Percentiles rank a stretch among this genome's conserved stretches.
These are phyloP conservation scores for Bimastos eiseni DNA, from an alignment of 2,888 invertebrate genomes.

Conservation along the genomic window DNA sequence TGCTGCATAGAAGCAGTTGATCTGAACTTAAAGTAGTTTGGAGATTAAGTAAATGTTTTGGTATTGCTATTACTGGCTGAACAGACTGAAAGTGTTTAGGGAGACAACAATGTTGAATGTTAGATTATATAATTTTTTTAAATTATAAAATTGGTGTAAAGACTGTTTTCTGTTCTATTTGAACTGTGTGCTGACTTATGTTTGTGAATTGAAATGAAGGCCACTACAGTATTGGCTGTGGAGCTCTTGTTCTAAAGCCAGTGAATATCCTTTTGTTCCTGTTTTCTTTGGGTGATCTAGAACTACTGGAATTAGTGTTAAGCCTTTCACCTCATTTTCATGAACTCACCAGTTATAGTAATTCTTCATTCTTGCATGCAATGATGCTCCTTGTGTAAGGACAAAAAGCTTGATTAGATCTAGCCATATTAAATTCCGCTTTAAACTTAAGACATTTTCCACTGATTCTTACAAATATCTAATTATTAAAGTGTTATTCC, in stretches of 20 bases:
- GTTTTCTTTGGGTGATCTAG: neutral
- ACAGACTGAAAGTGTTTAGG: neutral
- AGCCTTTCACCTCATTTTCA: neutral
- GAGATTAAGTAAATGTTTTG: neutral
- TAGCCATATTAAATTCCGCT: neutral
- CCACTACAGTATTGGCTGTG: no score
- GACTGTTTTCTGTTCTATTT: neutral
- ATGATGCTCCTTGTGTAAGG: neutral
- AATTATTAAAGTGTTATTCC: neutral
- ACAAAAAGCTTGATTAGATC: neutral
- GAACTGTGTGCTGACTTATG: neutral
- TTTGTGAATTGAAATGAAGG: neutral
- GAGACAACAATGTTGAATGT: neutral
- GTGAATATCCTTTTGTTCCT: neutral
- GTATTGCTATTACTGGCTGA: neutral
- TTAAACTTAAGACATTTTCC: neutral
- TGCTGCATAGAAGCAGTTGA: neutral
- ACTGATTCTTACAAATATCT: neutral
- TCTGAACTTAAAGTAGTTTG: neutral
- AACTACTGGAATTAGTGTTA: neutral
- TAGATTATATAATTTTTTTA: neutral
- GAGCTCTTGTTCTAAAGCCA: neutral
- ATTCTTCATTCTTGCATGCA: neutral
- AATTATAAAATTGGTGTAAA: neutral
- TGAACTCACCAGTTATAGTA: neutral